Percentiles rank a stretch among this genome's conserved stretches.
These are phyloP conservation scores for Abrostola tripartita DNA, from an alignment of 2,888 invertebrate genomes.

Conservation along the genomic window DNA sequence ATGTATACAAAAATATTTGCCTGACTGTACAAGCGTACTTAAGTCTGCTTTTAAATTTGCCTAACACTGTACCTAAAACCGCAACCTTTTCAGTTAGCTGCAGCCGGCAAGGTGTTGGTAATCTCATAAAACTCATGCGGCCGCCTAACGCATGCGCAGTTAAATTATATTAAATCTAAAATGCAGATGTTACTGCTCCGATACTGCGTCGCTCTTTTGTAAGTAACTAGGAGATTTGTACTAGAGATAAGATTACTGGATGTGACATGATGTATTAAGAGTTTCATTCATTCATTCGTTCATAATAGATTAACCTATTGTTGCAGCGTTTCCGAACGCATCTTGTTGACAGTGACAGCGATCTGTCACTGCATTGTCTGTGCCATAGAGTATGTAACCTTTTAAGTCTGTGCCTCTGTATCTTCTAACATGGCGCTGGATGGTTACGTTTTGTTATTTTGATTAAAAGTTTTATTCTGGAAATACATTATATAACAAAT, in stretches of 20 bases:
- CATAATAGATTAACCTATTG: too few relatives aligned
- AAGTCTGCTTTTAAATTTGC: background rate
- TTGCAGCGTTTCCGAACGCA: too few relatives aligned
- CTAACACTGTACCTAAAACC: background rate
- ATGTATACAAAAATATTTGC: too few relatives aligned
- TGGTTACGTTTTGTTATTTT: too few relatives aligned
- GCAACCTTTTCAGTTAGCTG: conserved; percentile 5
- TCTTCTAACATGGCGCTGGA: too few relatives aligned
- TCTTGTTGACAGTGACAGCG: too few relatives aligned
- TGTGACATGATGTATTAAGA: background rate
- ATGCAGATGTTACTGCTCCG: conserved; percentile 68
- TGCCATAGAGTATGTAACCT: too few relatives aligned
- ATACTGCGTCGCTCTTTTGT: conserved; percentile 61
- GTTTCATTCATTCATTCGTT: too few relatives aligned
- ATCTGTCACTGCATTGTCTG: too few relatives aligned
- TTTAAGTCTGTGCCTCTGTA: too few relatives aligned
- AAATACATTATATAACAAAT: too few relatives aligned
- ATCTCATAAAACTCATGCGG: conserved; percentile 40
- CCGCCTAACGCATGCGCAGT: conserved; percentile 36
- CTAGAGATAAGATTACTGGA: conserved; percentile 26
- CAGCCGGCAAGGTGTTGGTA: conserved; percentile 32
- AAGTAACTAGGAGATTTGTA: conserved; percentile 39
- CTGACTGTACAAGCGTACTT: background rate
- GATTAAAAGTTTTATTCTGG: too few relatives aligned
- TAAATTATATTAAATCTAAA: conserved; percentile 70